A percentile compares a stretch with the other conserved stretches of the same genome.
Evolutionary conservation across 2,888 invertebrate genomes (phyloP).

Genomic region (Ophioninae sp.): DNA sequence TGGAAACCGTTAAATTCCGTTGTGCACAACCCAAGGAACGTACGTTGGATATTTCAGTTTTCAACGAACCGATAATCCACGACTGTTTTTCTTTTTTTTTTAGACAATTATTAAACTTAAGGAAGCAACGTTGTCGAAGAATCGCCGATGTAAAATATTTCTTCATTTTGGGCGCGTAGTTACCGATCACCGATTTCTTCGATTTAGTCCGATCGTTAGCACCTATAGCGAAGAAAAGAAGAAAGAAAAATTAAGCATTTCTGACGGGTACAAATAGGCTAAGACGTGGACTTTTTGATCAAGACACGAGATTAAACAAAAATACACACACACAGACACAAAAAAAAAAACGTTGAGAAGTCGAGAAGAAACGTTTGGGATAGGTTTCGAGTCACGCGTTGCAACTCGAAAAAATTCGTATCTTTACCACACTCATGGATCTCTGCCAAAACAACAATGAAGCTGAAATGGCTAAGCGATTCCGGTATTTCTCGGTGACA

Average conservation of each 20-base stretch:
- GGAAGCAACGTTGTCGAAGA: slow-evolving; percentile 52
- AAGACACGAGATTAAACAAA: slow-evolving; percentile 42
- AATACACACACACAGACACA: not conserved
- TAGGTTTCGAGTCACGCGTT: slow-evolving; percentile 73
- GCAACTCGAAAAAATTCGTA: slow-evolving; percentile 50
- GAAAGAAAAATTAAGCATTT: slow-evolving; percentile 73
- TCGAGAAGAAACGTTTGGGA: slow-evolving; percentile 64
- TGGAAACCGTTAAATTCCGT: slow-evolving; percentile 44
- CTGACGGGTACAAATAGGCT: slow-evolving; percentile 80
- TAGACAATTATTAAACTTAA: slow-evolving; percentile 45
- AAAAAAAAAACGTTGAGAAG: slow-evolving; percentile 52
- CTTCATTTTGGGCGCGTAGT: slow-evolving; percentile 54
- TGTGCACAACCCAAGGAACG: slow-evolving; percentile 19
- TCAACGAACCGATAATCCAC: slow-evolving; percentile 19
- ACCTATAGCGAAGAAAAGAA: slow-evolving; percentile 67
- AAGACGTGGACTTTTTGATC: slow-evolving; percentile 71
- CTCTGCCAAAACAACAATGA: slow-evolving; percentile 44
- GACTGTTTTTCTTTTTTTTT: not conserved
- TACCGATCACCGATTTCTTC: slow-evolving; percentile 48
- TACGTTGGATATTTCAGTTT: slow-evolving; percentile 26
- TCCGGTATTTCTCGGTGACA: slow-evolving; percentile 28
- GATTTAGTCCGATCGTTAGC: slow-evolving; percentile 67
- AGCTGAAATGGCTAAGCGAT: slow-evolving; percentile 37
- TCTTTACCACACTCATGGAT: slow-evolving; percentile 58
- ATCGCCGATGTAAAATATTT: slow-evolving; percentile 59